Base-by-base conservation (phyloP, 2,888 invertebrate species). In the Sclerodermus sp. region DNA sequence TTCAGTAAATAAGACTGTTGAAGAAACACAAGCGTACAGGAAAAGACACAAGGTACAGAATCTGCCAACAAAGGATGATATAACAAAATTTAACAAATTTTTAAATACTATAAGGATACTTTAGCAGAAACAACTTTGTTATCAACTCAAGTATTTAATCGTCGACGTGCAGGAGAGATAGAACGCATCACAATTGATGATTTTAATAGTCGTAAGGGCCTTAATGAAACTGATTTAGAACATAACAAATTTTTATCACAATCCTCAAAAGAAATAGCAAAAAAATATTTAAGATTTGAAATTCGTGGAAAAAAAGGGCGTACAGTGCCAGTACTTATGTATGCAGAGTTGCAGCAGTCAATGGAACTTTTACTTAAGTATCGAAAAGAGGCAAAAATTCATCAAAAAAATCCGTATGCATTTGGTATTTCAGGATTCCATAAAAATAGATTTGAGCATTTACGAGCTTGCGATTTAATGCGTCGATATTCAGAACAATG, bases 401-500 rank as follows among this genome's bases (percentile, higher is more conserved):
- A 18, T 29, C 5, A 13, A 4, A 38, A 34, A n/a, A 51, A 51
- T 36, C 36, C 47, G 13, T 51, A 37, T 36, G 8, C 43, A 8
- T 51, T 51, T 30, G 47, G 10, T 8, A 8, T 42, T 8, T 16
- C 13, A 10, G 29, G 29, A 15, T 38, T 15, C 23, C 1, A 17
- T 13, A 38, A 38, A 6, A 23, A 23, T 12, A 5, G 38, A 17
- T 13, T 12, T 30, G 18, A 23, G 16, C 23, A 55, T 37, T 36
- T 60, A 16, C 45, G 47, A n/a, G 55, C 57, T 16, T 52, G 49
- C 23, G 43, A 30, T 16, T 36, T 55, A 36, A 39, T 59, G 12
- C 37, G 55, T 4, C 31, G 49, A 43, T 61, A 43, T 56, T 47
- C 62, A 5, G n/a, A 39, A 13, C 17, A 43, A 39, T 64, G 57